Conservation (phyloP, 2,113 vertebrate species). For the Nymphicus hollandicus region DNA sequence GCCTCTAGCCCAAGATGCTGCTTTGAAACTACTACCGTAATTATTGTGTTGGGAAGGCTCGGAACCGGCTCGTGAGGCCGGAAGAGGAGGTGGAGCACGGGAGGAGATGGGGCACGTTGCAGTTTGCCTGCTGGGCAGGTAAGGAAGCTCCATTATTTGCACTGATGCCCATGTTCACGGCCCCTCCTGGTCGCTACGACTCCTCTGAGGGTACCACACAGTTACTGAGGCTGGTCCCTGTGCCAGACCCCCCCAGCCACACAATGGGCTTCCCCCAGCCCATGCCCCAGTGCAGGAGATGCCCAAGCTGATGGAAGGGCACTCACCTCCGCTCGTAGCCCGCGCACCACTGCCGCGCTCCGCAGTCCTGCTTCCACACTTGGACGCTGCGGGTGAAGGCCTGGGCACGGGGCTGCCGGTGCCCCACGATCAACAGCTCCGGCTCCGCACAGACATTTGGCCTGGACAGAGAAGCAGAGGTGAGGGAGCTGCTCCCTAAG, state of each 20-base stretch:
- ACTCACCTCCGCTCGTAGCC: slow-evolving; percentile 86
- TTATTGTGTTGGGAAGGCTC: not conserved
- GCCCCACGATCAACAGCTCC: slow-evolving; percentile 82
- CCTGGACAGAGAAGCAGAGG: slow-evolving; percentile 67
- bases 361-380: slow-evolving; percentile 86
- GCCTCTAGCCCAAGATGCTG: not conserved
- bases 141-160: not conserved
- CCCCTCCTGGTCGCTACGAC: not conserved
- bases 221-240: accelerated
- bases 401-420: slow-evolving; percentile 83
- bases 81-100: not conserved
- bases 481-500: not conserved
- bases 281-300: not conserved
- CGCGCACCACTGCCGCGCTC: slow-evolving; percentile 80
- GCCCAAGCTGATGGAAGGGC: accelerated
- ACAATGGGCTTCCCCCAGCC: not conserved
- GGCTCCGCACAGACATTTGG: slow-evolving; percentile 85
- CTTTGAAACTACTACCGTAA: not conserved
- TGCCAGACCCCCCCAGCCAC: not conserved
- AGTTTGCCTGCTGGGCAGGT: not conserved
- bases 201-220: not conserved
- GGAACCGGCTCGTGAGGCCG: not conserved
- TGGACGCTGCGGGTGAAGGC: slow-evolving; percentile 78
- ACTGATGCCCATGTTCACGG: accelerated
- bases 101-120: accelerated